These are phyloP conservation scores for Rhea pennata DNA, from an alignment of 2,113 vertebrate species.

Conservation along the genomic window DNA sequence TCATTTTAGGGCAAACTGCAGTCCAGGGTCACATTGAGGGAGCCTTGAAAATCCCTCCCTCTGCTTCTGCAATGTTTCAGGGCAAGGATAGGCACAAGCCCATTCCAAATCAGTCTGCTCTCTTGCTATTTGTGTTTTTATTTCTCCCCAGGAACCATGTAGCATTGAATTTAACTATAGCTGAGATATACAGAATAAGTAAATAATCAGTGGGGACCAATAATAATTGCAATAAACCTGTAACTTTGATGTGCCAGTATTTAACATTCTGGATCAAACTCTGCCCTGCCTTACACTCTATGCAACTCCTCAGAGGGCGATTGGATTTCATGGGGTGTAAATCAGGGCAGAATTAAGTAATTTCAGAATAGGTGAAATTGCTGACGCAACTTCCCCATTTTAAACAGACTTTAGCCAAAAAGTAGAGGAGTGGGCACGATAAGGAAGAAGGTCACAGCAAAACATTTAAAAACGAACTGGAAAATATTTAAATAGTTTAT, in stretches of 20 bases:
- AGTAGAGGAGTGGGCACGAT: neutral
- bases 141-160: conserved; percentile 22
- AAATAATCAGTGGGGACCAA: conserved; percentile 64
- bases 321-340: conserved; percentile 59
- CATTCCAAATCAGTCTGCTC: conserved; percentile 32
- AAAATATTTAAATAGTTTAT: neutral
- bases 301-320: conserved; percentile 14
- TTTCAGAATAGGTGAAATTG: conserved; percentile 37
- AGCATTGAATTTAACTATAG: conserved; percentile 49
- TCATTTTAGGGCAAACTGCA: neutral
- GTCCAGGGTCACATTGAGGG: neutral
- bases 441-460: neutral
- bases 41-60: conserved; percentile 30
- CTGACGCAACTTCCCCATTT: conserved; percentile 22
- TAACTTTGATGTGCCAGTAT: conserved; percentile 60
- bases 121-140: conserved; percentile 60
- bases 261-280: conserved; percentile 66
- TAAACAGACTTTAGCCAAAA: conserved; percentile 22
- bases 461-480: neutral
- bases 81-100: neutral
- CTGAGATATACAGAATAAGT: conserved; percentile 55
- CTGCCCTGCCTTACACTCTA: neutral
- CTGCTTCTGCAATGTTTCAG: neutral
- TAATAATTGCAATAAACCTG: conserved; percentile 61
- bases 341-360: conserved; percentile 51